Evolutionary conservation across 1,140 invertebrate species (phyloP).

Genomic region (Neuroterus valhalla): DNA sequence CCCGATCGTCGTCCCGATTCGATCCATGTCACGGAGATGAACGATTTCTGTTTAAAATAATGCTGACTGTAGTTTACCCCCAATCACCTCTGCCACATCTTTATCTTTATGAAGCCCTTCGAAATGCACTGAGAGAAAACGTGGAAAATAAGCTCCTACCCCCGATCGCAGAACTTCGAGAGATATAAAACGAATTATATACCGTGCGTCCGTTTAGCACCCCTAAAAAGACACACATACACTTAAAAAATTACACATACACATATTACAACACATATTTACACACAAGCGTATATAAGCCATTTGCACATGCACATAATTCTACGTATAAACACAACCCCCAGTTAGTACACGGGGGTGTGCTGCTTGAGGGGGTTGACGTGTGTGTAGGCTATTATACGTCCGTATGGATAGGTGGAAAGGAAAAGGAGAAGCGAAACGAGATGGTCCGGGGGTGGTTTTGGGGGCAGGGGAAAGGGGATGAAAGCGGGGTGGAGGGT

Average conservation of each 20-base stretch:
- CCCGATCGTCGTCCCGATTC: background rate
- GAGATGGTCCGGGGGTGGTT: constrained; percentile 56
- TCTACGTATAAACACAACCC: background rate
- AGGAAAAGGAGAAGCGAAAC: constrained; percentile 36
- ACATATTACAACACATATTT: background rate
- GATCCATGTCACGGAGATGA: constrained; percentile 2
- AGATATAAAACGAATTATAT: constrained; percentile 29
- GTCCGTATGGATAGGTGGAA: constrained; percentile 44
- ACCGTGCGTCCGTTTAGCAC: constrained; percentile 25
- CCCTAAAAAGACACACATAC: background rate
- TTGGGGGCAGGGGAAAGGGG: constrained; percentile 43
- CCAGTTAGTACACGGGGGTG: constrained; percentile 1
- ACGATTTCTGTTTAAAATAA: constrained; percentile 23
- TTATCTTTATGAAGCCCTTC: background rate
- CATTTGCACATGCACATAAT: background rate
- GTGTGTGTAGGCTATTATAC: constrained; percentile 54
- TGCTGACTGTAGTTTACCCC: constrained; percentile 7
- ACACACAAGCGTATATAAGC: background rate
- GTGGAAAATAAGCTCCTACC: constrained; percentile 22
- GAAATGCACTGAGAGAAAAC: background rate
- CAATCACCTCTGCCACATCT: background rate
- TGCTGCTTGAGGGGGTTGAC: constrained; percentile 32
- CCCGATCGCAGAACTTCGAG: constrained; percentile 8
- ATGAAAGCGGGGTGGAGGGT: background rate
- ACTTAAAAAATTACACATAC: background rate